A percentile compares a stretch with the other conserved stretches of the same genome.
These are phyloP conservation scores for Scaptomyza montana DNA, from an alignment of 1,140 invertebrate genomes.

Conservation along the genomic window DNA sequence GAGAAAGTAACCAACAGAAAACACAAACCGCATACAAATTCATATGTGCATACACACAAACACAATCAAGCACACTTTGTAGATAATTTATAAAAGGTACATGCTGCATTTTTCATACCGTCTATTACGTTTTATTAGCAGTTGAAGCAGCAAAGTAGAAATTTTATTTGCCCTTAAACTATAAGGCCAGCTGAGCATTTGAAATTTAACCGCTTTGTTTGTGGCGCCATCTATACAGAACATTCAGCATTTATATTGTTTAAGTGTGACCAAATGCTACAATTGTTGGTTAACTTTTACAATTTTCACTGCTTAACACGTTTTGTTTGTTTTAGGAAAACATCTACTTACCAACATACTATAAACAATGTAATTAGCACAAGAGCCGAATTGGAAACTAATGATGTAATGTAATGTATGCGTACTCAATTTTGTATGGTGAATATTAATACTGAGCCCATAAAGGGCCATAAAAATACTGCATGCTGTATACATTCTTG, in stretches of 20 bases:
- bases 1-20: slow-evolving; percentile 15
- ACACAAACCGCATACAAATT: slow-evolving; percentile 16
- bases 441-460: slow-evolving; percentile 14
- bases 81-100: slow-evolving; percentile 1
- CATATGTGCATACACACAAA: slow-evolving; percentile 3
- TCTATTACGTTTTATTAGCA: not conserved
- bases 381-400: not conserved
- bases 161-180: not conserved
- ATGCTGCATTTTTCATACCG: too few relatives aligned
- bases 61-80: not conserved
- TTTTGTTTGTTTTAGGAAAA: not conserved
- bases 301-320: not conserved
- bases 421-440: not conserved
- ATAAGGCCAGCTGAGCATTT: not conserved
- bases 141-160: not conserved
- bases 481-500: not conserved
- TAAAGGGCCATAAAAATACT: slow-evolving; percentile 21
- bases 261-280: slow-evolving; percentile 13
- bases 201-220: slow-evolving; percentile 26
- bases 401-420: not conserved
- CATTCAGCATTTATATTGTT: not conserved
- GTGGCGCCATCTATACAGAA: slow-evolving; percentile 36
- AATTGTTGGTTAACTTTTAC: not conserved
- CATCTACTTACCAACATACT: not conserved
- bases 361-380: not conserved